These are phyloP conservation scores for Venustaconcha ellipsiformis DNA, from an alignment of 1,140 invertebrate species.

Conservation along the genomic window DNA sequence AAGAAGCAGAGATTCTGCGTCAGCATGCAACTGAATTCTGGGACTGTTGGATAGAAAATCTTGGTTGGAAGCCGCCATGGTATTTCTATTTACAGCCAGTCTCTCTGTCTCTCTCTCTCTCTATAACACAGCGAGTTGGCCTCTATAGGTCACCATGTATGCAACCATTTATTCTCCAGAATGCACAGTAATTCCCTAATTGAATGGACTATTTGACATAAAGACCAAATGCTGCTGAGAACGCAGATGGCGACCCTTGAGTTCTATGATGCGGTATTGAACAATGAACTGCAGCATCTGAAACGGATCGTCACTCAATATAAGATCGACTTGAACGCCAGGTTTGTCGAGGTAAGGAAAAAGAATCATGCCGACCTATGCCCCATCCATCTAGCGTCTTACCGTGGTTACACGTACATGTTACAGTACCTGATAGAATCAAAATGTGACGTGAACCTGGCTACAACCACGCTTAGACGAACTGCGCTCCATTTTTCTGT, in stretches of 20 bases:
- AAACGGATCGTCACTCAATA: conserved; percentile 64
- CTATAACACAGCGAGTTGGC: no score
- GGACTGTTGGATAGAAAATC: no score
- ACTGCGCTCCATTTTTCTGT: conserved; percentile 67
- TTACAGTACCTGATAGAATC: conserved; percentile 67
- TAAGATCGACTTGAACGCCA: conserved; percentile 67
- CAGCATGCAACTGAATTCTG: no score
- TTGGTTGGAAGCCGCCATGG: no score
- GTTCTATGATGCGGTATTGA: conserved; percentile 68
- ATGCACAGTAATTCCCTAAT: no score
- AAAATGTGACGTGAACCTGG: conserved; percentile 66
- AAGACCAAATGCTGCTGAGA: conserved; percentile 52
- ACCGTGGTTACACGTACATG: conserved; percentile 66
- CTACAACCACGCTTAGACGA: conserved; percentile 62
- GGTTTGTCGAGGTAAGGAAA: conserved; percentile 67
- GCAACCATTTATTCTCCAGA: no score
- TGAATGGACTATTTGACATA: no score
- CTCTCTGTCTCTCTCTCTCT: no score
- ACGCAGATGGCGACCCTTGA: conserved; percentile 64
- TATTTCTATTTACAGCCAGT: no score
- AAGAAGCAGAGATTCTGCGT: no score
- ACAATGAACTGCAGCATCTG: conserved; percentile 64
- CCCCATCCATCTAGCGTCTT: conserved; percentile 66
- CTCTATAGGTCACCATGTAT: no score
- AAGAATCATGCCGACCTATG: conserved; percentile 67